A percentile compares a stretch with the other conserved stretches of the same genome.
Conservation (phyloP, 2,113 vertebrate genomes). For the Emydura subglobosa region DNA sequence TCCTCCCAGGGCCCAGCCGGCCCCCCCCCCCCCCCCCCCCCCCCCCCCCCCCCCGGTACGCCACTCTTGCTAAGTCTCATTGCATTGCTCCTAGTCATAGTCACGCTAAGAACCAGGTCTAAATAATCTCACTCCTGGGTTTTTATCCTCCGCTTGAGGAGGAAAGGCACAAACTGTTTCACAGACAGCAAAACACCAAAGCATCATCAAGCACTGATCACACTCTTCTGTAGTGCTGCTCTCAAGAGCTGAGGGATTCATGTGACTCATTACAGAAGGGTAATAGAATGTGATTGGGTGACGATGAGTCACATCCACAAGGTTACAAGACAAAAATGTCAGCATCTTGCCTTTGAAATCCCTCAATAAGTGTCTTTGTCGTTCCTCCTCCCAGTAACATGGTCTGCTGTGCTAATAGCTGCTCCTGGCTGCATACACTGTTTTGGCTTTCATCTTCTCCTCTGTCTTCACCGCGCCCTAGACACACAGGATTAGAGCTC, state of each 20-base stretch:
- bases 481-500: background rate
- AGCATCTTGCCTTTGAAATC: background rate
- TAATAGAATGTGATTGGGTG: background rate
- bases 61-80: background rate
- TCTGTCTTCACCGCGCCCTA: rapidly evolving
- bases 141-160: background rate
- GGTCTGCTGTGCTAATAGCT: background rate
- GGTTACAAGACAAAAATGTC: background rate
- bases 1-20: no score
- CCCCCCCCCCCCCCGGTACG: no score
- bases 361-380: background rate
- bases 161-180: background rate
- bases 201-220: background rate
- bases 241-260: background rate
- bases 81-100: background rate
- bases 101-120: background rate
- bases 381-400: background rate
- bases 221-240: rapidly evolving
- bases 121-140: background rate
- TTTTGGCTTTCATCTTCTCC: background rate
- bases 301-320: background rate
- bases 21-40: no score
- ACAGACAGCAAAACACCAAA: background rate
- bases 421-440: rapidly evolving
- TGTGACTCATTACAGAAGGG: background rate